Evolutionary conservation across 1,140 invertebrate genomes (phyloP).

Genomic region (Rhopalosiphum maidis): DNA sequence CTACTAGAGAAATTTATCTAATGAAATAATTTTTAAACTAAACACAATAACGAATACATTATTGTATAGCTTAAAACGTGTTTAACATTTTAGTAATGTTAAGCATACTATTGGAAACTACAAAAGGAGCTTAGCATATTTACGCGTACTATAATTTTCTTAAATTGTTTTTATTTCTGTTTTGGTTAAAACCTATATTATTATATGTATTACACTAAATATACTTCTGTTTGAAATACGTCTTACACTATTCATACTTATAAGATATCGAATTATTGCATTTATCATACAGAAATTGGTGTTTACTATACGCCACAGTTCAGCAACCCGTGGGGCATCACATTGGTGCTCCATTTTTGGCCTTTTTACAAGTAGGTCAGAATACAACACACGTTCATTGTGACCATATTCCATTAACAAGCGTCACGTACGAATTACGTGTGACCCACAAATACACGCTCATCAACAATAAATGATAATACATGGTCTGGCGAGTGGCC

Average conservation of each 20-base stretch:
- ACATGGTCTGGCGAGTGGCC: not conserved
- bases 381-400: not conserved
- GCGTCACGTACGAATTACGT: not conserved
- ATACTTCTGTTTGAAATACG: not conserved
- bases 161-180: not conserved
- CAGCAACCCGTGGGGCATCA: not conserved
- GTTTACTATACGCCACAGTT: not conserved
- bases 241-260: not conserved
- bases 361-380: not conserved
- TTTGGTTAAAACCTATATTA: not conserved
- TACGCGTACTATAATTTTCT: not conserved
- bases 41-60: not conserved
- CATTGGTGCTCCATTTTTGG: not conserved
- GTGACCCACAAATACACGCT: not conserved
- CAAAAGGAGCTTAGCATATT: not conserved
- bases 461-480: not conserved
- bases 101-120: not conserved
- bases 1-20: too few species aligned
- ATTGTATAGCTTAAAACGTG: not conserved
- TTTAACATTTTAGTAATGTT: not conserved
- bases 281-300: not conserved
- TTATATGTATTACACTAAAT: not conserved
- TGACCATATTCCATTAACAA: conserved; percentile 9
- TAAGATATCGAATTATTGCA: not conserved
- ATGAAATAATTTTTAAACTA: too few species aligned